A percentile compares a stretch with the other conserved stretches of the same genome.
phyloP scores from a whole-genome alignment of 2,797 vertebrate species.

The Pseudopleuronectes americanus region DNA sequence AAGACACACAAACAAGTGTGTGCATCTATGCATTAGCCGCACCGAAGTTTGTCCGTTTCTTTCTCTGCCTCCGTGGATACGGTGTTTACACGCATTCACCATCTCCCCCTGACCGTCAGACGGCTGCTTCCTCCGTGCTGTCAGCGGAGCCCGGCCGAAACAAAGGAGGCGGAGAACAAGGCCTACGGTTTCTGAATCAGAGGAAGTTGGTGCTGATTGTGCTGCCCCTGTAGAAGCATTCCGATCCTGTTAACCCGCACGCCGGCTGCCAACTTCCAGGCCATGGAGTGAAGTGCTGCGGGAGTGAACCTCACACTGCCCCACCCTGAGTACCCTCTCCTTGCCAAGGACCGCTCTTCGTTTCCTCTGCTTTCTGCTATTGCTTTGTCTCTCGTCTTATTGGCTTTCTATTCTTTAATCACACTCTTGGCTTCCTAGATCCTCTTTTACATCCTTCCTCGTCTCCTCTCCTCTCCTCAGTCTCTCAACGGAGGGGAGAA shows the following conservation, averaged over 20 bases:
- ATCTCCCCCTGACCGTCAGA: constrained; percentile 66
- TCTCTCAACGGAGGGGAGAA: constrained; percentile 81
- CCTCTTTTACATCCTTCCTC: constrained; percentile 3
- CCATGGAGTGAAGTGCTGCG: constrained; percentile 39
- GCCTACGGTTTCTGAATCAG: constrained; percentile 74
- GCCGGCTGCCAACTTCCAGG: constrained; percentile 64
- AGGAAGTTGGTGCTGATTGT: constrained; percentile 85
- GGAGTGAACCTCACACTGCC: constrained; percentile 51
- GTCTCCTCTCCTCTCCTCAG: constrained; percentile 35
- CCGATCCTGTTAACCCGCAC: constrained; percentile 72
- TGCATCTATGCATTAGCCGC: constrained; percentile 51
- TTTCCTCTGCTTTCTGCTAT: constrained; percentile 10
- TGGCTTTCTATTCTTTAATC: constrained; percentile 2
- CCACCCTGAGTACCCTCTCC: constrained; percentile 55
- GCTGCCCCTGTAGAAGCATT: constrained; percentile 79
- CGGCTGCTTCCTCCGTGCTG: constrained; percentile 77
- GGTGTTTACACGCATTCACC: constrained; percentile 72
- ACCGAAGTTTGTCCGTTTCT: constrained; percentile 44
- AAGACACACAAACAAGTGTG: constrained; percentile 63
- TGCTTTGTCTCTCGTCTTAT: constrained; percentile 10
- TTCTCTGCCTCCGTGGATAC: constrained; percentile 44
- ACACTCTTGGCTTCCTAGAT: neutral
- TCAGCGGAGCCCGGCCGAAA: constrained; percentile 73
- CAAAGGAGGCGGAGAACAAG: constrained; percentile 76
- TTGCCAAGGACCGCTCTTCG: constrained; percentile 24